Conservation (phyloP, 30 jellyfish, hydroid and myxozoan genomes). For the Aurelia sp. region DNA sequence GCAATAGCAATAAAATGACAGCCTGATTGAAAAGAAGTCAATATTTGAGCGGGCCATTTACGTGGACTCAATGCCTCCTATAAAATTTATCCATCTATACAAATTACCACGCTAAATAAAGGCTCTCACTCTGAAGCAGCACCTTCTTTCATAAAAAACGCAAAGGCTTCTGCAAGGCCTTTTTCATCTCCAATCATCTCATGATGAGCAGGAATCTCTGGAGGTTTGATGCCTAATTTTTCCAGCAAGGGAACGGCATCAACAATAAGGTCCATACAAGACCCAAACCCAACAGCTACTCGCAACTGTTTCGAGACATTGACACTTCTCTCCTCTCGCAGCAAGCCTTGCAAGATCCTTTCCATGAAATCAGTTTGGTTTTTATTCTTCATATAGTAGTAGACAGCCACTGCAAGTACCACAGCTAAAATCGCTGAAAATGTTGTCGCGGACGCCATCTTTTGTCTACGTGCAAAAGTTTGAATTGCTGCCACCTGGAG, state of each 20-base stretch:
- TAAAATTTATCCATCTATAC: too few relatives aligned
- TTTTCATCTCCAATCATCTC: constrained; percentile 56
- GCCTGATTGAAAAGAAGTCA: too few relatives aligned
- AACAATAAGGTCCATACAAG: constrained; percentile 87
- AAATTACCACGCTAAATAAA: too few relatives aligned
- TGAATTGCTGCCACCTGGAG: too few relatives aligned
- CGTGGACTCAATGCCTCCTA: too few relatives aligned
- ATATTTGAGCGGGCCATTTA: too few relatives aligned
- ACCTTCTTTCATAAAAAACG: constrained; percentile 86
- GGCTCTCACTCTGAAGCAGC: constrained; percentile 94
- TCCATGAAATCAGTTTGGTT: constrained; percentile 26
- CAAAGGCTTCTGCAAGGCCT: constrained; percentile 78
- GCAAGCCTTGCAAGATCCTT: constrained; percentile 69
- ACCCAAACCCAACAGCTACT: constrained; percentile 95
- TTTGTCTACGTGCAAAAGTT: neutral
- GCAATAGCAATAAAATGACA: too few relatives aligned
- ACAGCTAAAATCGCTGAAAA: constrained; percentile 30
- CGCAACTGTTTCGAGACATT: constrained; percentile 67
- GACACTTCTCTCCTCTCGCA: constrained; percentile 73
- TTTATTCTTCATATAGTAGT: constrained; percentile 19
- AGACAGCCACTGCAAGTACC: constrained; percentile 44
- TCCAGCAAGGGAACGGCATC: constrained; percentile 82
- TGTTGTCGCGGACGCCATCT: constrained; percentile 46
- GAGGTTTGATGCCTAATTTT: constrained; percentile 64
- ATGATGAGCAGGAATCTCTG: constrained; percentile 77